A percentile compares a stretch with the other conserved stretches of the same genome.
Evolutionary conservation across 2,797 vertebrate genomes (phyloP).

Genomic region (Peromyscus melanophrys): DNA sequence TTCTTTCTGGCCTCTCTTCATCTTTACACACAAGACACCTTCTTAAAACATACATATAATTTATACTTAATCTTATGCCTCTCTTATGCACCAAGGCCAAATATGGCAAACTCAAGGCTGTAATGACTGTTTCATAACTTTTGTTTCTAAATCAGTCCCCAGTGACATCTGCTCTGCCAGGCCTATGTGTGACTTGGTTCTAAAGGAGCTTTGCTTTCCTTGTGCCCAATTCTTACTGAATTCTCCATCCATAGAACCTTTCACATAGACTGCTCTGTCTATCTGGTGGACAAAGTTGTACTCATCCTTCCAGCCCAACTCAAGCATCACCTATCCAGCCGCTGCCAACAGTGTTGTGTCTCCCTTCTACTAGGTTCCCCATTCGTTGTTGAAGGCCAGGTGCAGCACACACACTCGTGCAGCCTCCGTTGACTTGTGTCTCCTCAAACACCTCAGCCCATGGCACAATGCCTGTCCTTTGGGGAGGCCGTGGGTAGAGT

Average conservation of each 20-base stretch:
- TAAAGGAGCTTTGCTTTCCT: not conserved
- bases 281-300: not conserved
- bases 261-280: not conserved
- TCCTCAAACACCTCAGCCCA: not conserved
- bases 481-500: not conserved
- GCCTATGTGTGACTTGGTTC: not conserved
- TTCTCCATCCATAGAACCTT: not conserved
- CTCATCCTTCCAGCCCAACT: not conserved
- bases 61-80: fast-evolving
- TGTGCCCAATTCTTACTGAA: not conserved
- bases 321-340: not conserved
- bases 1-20: not conserved
- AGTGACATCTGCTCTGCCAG: not conserved
- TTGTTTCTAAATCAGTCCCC: not conserved
- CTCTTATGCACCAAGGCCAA: not conserved
- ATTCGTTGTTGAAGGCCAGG: not conserved
- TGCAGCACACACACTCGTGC: fast-evolving
- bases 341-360: fast-evolving
- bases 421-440: not conserved
- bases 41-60: not conserved
- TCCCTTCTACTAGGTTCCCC: not conserved
- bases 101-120: fast-evolving
- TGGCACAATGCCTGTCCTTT: not conserved
- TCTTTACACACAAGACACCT: not conserved
- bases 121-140: not conserved